Evolutionary conservation across 1,140 invertebrate species (phyloP).

Genomic region (Luehdorfia chinensis): DNA sequence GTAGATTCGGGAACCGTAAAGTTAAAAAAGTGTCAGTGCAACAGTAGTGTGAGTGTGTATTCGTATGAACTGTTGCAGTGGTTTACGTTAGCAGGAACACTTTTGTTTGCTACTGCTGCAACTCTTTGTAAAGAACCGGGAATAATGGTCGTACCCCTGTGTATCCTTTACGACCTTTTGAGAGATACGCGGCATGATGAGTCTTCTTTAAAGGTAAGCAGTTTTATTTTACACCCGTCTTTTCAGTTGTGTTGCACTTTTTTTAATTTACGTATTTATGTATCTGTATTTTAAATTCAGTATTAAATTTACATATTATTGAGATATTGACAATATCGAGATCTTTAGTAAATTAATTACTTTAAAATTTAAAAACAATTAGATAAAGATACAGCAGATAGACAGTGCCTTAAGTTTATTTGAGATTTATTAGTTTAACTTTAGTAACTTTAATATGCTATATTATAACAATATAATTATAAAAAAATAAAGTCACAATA

Average conservation of each 20-base stretch:
- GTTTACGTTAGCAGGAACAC: constrained; percentile 78
- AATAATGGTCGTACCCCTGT: constrained; percentile 92
- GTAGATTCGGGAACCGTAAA: constrained; percentile 46
- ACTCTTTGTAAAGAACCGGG: constrained; percentile 95
- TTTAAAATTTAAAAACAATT: background rate
- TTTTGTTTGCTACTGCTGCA: constrained; percentile 81
- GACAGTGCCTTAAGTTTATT: background rate
- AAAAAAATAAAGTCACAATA: too few species aligned
- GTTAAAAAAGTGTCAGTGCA: constrained; percentile 62
- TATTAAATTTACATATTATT: background rate
- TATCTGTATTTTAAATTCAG: background rate
- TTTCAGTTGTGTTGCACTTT: too few species aligned
- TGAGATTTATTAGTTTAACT: too few species aligned
- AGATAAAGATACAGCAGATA: background rate
- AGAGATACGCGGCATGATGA: constrained; percentile 68
- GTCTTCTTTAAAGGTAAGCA: constrained; percentile 70
- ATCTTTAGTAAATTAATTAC: background rate
- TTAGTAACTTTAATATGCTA: too few species aligned
- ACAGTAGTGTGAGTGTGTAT: constrained; percentile 64
- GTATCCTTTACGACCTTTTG: constrained; percentile 86
- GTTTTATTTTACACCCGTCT: constrained; percentile 27
- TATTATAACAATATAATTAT: too few species aligned
- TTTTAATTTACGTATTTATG: too few species aligned
- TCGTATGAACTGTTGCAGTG: constrained; percentile 69
- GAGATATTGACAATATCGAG: too few species aligned